Conservation (phyloP, 1,140 invertebrate genomes). For the Heliconius congener region DNA sequence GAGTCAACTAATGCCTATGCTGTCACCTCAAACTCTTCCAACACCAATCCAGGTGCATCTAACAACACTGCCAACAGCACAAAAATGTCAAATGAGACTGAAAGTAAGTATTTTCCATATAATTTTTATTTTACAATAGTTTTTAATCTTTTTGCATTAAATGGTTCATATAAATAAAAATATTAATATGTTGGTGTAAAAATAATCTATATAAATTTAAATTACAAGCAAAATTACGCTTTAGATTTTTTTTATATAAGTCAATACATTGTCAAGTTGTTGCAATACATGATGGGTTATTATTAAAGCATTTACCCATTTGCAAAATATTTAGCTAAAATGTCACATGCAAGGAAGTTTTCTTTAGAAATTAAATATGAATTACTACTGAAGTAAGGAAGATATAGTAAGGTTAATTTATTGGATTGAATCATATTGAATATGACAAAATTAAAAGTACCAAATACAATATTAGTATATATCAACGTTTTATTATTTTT, state of each 20-base stretch:
- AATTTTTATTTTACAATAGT: no score
- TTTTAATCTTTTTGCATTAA: no score
- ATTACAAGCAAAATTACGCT: no score
- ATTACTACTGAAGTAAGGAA: background rate
- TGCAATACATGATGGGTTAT: background rate
- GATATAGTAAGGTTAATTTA: background rate
- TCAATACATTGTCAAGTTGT: no score
- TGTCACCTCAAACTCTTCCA: background rate
- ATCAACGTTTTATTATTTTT: no score
- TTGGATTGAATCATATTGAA: no score
- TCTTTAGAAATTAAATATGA: background rate
- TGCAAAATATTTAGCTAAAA: background rate
- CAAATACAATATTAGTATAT: no score
- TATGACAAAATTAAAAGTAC: no score
- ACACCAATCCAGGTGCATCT: conserved; percentile 11
- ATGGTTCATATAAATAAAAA: no score
- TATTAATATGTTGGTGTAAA: no score
- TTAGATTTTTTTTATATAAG: no score
- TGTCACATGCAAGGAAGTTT: background rate
- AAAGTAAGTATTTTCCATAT: conserved; percentile 28
- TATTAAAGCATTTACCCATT: background rate
- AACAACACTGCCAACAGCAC: conserved; percentile 21
- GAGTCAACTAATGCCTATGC: background rate
- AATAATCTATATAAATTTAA: no score
- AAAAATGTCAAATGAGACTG: conserved; percentile 21